Conservation (phyloP, 1,140 invertebrate species). For the Panagrolaimus sp. region DNA sequence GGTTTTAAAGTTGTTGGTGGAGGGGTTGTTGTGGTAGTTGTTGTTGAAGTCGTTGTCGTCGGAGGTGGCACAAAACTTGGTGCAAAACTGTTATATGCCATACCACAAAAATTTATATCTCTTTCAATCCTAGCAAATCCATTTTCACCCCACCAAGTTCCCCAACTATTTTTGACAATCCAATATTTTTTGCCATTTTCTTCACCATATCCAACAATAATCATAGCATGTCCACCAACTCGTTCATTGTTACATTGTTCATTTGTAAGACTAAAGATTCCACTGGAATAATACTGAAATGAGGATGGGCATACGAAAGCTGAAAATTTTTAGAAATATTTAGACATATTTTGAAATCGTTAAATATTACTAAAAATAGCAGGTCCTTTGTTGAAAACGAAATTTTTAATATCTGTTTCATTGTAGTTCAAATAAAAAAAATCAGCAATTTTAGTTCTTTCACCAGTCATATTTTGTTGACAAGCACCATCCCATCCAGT, state of each 20-base stretch:
- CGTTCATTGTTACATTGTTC: constrained; percentile 29
- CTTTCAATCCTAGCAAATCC: no score
- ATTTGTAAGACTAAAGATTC: constrained; percentile 24
- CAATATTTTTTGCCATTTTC: constrained; percentile 26
- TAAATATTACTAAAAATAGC: neutral
- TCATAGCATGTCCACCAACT: constrained; percentile 31
- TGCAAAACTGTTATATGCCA: no score
- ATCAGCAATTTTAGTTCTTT: no score
- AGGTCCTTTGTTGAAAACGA: neutral
- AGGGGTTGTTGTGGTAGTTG: no score
- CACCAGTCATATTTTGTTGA: no score
- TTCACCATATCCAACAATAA: constrained; percentile 32
- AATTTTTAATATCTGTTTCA: neutral
- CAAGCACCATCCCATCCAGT: no score
- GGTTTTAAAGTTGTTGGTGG: no score
- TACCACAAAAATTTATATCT: constrained; percentile 36
- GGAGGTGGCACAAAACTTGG: no score
- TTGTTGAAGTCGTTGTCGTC: no score
- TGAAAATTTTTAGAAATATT: constrained; percentile 13
- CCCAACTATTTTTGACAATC: constrained; percentile 38
- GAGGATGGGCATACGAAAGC: constrained; percentile 31
- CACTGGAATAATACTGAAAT: constrained; percentile 28
- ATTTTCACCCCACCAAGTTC: constrained; percentile 24
- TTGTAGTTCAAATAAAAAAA: neutral
- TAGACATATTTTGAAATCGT: neutral